A percentile compares a stretch with the other conserved stretches of the same genome.
Evolutionary conservation across 2,797 vertebrate species (phyloP).

Genomic region (Amniataba percoides): DNA sequence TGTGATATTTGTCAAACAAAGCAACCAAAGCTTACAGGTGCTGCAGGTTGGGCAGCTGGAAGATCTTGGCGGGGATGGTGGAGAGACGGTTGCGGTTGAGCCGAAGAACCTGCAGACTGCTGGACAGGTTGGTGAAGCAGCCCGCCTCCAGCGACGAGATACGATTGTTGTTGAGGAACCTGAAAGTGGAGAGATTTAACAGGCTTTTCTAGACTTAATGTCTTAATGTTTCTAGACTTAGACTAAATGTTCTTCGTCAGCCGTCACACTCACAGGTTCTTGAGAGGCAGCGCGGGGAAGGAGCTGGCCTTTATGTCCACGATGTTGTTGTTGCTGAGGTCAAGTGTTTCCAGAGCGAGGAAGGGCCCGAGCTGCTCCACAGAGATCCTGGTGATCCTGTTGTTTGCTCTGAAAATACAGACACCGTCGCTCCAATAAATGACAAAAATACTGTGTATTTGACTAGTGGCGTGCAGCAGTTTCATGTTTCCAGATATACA

Average conservation of each 20-base stretch:
- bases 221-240: too few species aligned
- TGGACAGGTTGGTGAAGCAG: slow-evolving; percentile 92
- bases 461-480: slow-evolving; percentile 36
- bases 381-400: slow-evolving; percentile 89
- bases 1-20: not conserved
- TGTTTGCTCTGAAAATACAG: slow-evolving; percentile 91
- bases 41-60: slow-evolving; percentile 93
- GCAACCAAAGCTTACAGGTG: slow-evolving; percentile 89
- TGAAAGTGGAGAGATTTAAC: slow-evolving; percentile 66
- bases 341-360: slow-evolving; percentile 91
- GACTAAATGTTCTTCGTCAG: too few species aligned
- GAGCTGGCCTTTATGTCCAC: slow-evolving; percentile 87
- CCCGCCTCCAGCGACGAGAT: slow-evolving; percentile 91
- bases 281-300: slow-evolving; percentile 91
- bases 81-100: slow-evolving; percentile 94
- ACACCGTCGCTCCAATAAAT: slow-evolving; percentile 72
- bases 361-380: slow-evolving; percentile 88
- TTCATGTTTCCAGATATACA: slow-evolving; percentile 66
- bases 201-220: too few species aligned
- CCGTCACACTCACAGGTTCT: slow-evolving; percentile 90
- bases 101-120: slow-evolving; percentile 90
- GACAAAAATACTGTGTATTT: slow-evolving; percentile 64
- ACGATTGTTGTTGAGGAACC: slow-evolving; percentile 93
- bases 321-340: slow-evolving; percentile 94
- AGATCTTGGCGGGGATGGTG: slow-evolving; percentile 92